Evolutionary conservation across 2,113 vertebrate genomes (phyloP).

Genomic region (Oxyura jamaicensis): DNA sequence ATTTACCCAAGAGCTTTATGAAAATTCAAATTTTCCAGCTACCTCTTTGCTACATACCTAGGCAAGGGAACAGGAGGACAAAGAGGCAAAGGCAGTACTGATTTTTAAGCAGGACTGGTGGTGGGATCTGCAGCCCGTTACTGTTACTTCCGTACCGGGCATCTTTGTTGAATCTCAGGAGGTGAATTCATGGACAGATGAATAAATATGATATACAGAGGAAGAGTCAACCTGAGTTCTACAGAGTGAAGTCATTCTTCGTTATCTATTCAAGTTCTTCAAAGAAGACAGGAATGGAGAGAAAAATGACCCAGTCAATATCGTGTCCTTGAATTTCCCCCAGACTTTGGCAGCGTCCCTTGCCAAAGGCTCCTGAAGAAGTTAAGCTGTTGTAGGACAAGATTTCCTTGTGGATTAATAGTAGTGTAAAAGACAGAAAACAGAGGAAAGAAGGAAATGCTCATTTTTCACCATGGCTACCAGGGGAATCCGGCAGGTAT

Average conservation of each 20-base stretch:
- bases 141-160: not conserved
- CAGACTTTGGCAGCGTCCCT: not conserved
- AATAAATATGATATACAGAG: not conserved
- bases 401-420: not conserved
- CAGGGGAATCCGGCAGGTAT: not conserved
- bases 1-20: not conserved
- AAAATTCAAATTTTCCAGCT: not conserved
- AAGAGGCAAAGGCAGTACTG: not conserved
- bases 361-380: not conserved
- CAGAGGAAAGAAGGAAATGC: not conserved
- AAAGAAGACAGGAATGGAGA: not conserved
- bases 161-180: not conserved
- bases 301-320: not conserved
- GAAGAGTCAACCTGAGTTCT: not conserved
- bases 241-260: not conserved
- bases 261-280: not conserved
- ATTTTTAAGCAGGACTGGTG: not conserved
- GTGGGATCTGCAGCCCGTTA: not conserved
- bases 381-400: not conserved
- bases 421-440: not conserved
- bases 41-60: not conserved
- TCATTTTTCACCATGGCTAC: not conserved
- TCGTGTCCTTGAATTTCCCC: not conserved
- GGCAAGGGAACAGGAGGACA: not conserved
- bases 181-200: not conserved